Percentiles rank a stretch among this genome's conserved stretches.
These are phyloP conservation scores for Siniperca chuatsi DNA, from an alignment of 2,113 vertebrate species.

Conservation along the genomic window DNA sequence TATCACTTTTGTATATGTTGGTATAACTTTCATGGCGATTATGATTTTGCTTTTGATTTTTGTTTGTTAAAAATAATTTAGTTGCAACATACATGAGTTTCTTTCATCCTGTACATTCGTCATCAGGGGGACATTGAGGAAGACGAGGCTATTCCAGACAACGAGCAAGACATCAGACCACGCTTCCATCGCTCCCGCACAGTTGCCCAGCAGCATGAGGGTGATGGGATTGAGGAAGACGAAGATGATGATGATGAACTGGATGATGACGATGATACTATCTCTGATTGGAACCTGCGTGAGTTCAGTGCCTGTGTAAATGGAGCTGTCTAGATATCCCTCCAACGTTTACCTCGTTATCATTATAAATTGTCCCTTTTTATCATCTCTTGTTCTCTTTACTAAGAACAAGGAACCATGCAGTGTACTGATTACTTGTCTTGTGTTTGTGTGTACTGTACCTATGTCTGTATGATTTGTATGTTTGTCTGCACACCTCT, in stretches of 20 bases:
- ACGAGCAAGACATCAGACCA: conserved; percentile 96
- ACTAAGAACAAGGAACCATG: not conserved
- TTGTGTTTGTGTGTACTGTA: conserved; percentile 46
- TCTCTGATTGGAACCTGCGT: conserved; percentile 99
- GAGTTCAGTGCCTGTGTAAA: conserved; percentile 69
- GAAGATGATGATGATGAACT: conserved; percentile 94
- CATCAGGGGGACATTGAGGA: conserved; percentile 95
- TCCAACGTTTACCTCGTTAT: not conserved
- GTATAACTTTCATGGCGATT: not conserved
- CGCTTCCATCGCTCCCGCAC: conserved; percentile 97
- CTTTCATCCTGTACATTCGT: not conserved
- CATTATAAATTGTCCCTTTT: not conserved
- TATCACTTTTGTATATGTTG: not conserved
- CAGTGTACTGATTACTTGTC: conserved; percentile 9
- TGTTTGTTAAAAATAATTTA: not conserved
- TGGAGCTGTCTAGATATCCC: conserved; percentile 1
- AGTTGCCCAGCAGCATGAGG: conserved; percentile 95
- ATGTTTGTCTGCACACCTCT: conserved; percentile 41
- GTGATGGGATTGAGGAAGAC: conserved; percentile 92
- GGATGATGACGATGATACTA: conserved; percentile 95
- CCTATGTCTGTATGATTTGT: conserved; percentile 27
- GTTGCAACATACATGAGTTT: not conserved
- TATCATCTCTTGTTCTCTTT: not conserved
- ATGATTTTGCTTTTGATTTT: not conserved
- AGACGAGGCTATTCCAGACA: conserved; percentile 96